A percentile compares a stretch with the other conserved stretches of the same genome.
Conservation (phyloP, 1,140 invertebrate genomes). For the Ylistrum balloti region DNA sequence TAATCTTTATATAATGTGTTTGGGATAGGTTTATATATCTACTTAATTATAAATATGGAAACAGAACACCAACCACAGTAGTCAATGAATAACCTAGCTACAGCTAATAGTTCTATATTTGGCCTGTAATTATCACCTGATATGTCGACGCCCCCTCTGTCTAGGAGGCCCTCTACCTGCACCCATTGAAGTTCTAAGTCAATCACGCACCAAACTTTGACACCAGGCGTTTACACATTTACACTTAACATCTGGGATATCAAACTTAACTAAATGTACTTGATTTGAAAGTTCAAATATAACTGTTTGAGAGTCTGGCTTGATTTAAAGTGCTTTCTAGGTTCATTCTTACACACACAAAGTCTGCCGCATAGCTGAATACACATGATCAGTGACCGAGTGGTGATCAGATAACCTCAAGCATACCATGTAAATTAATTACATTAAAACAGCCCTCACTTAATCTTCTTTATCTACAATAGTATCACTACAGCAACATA, state of each 20-base stretch:
- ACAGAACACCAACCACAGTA: background rate
- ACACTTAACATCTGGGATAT: constrained; percentile 18
- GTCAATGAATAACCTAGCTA: background rate
- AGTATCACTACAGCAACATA: background rate
- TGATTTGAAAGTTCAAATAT: constrained; percentile 29
- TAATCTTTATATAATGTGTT: too few relatives aligned
- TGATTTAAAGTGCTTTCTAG: constrained; percentile 18
- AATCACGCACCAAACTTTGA: background rate
- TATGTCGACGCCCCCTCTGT: background rate
- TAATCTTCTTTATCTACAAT: background rate
- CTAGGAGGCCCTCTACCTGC: background rate
- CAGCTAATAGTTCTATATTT: constrained; percentile 1
- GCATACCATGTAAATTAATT: constrained; percentile 13
- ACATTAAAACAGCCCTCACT: background rate
- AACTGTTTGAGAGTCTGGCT: constrained; percentile 32
- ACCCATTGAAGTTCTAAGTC: background rate
- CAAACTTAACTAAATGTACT: constrained; percentile 40
- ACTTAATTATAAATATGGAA: too few relatives aligned
- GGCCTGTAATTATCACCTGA: background rate
- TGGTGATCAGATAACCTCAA: background rate
- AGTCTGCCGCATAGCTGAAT: background rate
- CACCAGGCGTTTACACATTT: constrained; percentile 14
- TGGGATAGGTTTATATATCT: too few relatives aligned
- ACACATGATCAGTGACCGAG: background rate
- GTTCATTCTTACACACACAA: background rate